phyloP scores from a whole-genome alignment of 2,113 vertebrate species.

The Peromyscus maniculatus region DNA sequence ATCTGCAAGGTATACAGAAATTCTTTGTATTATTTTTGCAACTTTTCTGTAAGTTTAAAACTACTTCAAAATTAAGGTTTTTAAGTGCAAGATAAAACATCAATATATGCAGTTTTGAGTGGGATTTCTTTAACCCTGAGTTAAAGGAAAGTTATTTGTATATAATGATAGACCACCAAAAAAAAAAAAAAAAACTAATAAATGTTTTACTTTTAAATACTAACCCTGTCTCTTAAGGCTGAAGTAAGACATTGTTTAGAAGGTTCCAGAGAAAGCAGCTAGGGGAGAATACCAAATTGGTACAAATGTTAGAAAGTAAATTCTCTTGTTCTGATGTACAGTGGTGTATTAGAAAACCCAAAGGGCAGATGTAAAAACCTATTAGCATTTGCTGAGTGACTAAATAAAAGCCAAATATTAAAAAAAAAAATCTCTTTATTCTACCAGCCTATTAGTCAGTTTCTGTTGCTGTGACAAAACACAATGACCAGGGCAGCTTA shows the following conservation, averaged over 20 bases:
- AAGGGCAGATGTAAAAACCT: conserved; percentile 16
- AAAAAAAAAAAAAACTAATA: neutral
- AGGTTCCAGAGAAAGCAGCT: conserved; percentile 22
- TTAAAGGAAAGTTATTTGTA: conserved; percentile 44
- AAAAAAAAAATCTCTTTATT: neutral
- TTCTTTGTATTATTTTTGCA: conserved; percentile 57
- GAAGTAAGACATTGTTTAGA: conserved; percentile 24
- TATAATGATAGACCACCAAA: neutral
- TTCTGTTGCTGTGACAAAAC: neutral
- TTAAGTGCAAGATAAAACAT: conserved; percentile 2
- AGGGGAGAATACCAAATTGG: conserved; percentile 16
- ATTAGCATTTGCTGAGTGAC: neutral
- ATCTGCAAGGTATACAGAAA: neutral
- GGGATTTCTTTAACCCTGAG: neutral
- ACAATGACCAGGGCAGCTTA: neutral
- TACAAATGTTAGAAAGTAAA: conserved; percentile 42
- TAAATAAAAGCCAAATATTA: conserved; percentile 68
- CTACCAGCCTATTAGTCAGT: neutral
- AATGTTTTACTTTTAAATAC: neutral
- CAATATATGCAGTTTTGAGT: conserved; percentile 33
- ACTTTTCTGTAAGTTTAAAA: conserved; percentile 57
- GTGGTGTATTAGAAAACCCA: conserved; percentile 54
- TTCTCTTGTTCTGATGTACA: conserved; percentile 17
- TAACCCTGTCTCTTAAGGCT: conserved; percentile 39
- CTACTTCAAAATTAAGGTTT: conserved; percentile 49